These are phyloP conservation scores for Melanotaenia boesemani DNA, from an alignment of 2,797 vertebrate species.

Conservation along the genomic window DNA sequence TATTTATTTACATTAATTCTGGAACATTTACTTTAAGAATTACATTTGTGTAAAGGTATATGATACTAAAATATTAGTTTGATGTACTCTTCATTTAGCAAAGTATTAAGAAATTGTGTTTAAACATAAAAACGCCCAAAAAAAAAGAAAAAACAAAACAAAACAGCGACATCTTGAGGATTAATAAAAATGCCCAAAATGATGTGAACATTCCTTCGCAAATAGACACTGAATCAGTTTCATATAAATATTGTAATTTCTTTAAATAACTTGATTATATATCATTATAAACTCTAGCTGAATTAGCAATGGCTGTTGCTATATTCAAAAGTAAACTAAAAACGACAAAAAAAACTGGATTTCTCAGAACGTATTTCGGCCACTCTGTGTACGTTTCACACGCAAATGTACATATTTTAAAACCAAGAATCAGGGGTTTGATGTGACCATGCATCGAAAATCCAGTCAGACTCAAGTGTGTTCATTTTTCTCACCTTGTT, in stretches of 20 bases:
- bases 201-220: background rate
- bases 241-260: background rate
- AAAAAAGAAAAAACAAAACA: too few species aligned
- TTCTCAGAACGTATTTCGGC: background rate
- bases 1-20: too few species aligned
- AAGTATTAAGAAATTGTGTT: background rate
- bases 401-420: background rate
- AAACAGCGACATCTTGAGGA: constrained; percentile 53
- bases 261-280: background rate
- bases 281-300: background rate
- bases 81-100: too few species aligned
- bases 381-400: background rate
- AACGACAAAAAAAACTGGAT: constrained; percentile 2
- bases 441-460: background rate
- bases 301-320: constrained; percentile 1
- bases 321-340: background rate
- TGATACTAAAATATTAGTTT: background rate
- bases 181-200: background rate
- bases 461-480: constrained; percentile 25
- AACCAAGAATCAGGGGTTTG: rapidly evolving
- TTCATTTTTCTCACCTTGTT: constrained; percentile 68
- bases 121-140: too few species aligned
- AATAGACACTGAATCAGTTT: background rate
- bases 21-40: background rate
- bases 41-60: background rate